These are phyloP conservation scores for Pandemis corylana DNA, from an alignment of 2,888 invertebrate species.

Conservation along the genomic window DNA sequence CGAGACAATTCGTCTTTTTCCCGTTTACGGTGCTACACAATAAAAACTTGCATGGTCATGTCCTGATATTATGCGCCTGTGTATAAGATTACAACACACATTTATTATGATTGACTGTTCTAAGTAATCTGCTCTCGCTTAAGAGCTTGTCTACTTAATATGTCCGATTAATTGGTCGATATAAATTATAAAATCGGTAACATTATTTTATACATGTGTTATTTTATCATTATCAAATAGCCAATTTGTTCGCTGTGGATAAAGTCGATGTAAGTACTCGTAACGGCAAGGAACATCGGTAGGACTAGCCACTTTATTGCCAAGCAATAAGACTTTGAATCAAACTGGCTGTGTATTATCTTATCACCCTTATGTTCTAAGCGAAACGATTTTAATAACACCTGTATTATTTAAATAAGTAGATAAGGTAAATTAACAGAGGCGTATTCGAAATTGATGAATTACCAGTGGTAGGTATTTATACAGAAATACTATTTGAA, in stretches of 20 bases:
- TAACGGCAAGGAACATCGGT: background rate
- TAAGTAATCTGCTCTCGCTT: background rate
- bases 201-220: background rate
- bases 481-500: no score
- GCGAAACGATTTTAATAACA: background rate
- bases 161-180: background rate
- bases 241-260: background rate
- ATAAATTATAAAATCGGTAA: background rate
- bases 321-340: background rate
- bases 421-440: slow-evolving; percentile 1
- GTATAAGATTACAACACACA: background rate
- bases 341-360: background rate
- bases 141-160: background rate
- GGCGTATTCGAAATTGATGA: background rate
- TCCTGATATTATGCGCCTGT: background rate
- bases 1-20: no score
- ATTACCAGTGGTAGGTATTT: background rate
- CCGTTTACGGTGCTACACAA: no score
- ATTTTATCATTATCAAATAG: background rate
- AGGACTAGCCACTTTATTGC: background rate
- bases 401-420: background rate
- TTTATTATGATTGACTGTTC: slow-evolving; percentile 2
- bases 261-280: background rate
- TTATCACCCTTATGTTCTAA: background rate
- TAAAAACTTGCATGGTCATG: background rate